Conservation (phyloP, 2,797 vertebrate genomes). For the Phataginus tricuspis region DNA sequence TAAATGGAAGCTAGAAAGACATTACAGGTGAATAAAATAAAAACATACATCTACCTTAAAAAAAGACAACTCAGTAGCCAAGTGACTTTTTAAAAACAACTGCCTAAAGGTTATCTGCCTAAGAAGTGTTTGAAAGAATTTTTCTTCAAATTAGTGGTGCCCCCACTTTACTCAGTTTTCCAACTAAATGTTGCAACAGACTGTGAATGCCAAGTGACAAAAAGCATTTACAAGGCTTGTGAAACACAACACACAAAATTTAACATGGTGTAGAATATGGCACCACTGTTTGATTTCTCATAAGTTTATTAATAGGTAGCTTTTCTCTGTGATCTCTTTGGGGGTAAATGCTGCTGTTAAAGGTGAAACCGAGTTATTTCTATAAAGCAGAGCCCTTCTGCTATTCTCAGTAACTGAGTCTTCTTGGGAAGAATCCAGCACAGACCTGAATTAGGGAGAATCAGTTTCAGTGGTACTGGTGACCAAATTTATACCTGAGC, state of each 20-base stretch:
- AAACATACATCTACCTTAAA: neutral
- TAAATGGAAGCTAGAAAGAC: conserved; percentile 5
- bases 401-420: neutral
- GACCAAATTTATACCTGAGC: neutral
- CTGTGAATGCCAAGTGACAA: neutral
- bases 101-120: neutral
- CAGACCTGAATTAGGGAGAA: neutral
- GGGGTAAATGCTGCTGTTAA: neutral
- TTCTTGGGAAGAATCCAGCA: neutral
- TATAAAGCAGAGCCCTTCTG: neutral
- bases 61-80: neutral
- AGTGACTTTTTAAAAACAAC: neutral
- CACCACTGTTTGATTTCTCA: neutral
- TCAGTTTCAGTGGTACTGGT: neutral
- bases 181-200: neutral
- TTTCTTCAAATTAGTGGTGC: neutral
- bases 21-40: neutral
- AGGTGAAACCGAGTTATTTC: neutral
- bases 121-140: neutral
- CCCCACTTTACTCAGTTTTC: neutral
- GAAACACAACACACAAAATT: neutral
- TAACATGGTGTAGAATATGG: neutral
- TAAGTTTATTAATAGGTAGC: neutral
- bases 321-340: neutral
- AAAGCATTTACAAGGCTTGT: neutral